phyloP scores from a whole-genome alignment of 2,797 vertebrate species.

The Cheirogaleus major region DNA sequence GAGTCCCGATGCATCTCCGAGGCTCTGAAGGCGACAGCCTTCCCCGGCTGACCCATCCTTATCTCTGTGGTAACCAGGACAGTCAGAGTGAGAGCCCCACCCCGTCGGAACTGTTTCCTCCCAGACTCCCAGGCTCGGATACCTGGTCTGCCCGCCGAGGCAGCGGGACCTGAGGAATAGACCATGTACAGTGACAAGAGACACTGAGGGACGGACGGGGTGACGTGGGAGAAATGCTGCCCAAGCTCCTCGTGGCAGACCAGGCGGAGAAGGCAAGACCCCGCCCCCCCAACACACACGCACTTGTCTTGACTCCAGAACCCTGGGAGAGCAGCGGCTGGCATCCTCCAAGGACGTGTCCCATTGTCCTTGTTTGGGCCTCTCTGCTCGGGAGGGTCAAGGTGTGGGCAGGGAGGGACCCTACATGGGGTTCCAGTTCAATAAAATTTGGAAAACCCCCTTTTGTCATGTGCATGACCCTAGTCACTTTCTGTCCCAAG shows the following conservation, averaged over 20 bases:
- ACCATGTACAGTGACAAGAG: neutral
- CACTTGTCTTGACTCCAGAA: neutral
- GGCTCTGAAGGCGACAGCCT: too few species aligned
- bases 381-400: neutral
- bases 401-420: neutral
- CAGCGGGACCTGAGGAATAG: neutral
- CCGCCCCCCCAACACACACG: accelerated
- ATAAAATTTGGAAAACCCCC: neutral
- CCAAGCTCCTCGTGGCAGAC: neutral
- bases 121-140: neutral
- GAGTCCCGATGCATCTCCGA: neutral
- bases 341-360: neutral
- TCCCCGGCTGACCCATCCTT: neutral
- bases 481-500: neutral
- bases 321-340: neutral
- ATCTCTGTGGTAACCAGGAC: neutral
- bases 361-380: neutral
- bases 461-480: neutral
- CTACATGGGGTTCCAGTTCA: neutral
- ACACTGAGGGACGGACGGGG: neutral
- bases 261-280: neutral
- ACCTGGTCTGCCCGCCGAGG: neutral
- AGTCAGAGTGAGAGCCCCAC: neutral
- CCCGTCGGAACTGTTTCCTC: neutral
- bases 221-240: neutral